A percentile compares a stretch with the other conserved stretches of the same genome.
Conservation (phyloP, 2,888 invertebrate species). For the Hofmannophila pseudospretella region DNA sequence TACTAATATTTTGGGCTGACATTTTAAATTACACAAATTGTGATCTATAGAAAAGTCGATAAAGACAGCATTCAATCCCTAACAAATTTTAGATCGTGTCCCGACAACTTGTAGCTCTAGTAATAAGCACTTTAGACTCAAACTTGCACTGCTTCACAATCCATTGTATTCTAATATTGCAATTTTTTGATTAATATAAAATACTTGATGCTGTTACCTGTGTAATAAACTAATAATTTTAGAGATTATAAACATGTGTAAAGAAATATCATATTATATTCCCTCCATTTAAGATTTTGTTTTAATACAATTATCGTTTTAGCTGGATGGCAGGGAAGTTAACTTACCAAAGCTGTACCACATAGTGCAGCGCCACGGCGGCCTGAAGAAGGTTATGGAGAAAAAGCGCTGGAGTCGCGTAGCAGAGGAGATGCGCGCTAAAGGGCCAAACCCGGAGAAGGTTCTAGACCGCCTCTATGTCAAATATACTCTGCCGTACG, state of each 20-base stretch:
- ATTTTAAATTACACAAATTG: too few species aligned
- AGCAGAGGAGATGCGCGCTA: conserved; percentile 91
- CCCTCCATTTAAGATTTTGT: too few species aligned
- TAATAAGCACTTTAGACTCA: too few species aligned
- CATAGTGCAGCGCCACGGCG: conserved; percentile 90
- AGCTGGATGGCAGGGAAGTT: conserved; percentile 94
- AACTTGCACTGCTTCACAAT: too few species aligned
- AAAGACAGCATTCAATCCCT: too few species aligned
- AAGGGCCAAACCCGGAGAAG: conserved; percentile 86
- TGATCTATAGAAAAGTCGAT: too few species aligned
- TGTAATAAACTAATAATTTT: background rate
- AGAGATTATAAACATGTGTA: background rate
- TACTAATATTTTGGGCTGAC: too few species aligned
- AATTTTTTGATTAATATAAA: too few species aligned
- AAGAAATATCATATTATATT: background rate
- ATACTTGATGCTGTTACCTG: too few species aligned
- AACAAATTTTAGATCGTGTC: too few species aligned
- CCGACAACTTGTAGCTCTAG: too few species aligned
- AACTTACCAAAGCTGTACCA: conserved; percentile 92
- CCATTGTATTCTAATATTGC: too few species aligned
- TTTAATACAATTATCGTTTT: conserved; percentile 19
- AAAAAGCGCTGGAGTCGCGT: conserved; percentile 93
- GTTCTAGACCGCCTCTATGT: conserved; percentile 94
- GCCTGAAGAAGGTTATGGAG: conserved; percentile 90
- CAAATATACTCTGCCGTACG: conserved; percentile 93